Percentiles rank a stretch among this genome's conserved stretches.
Evolutionary conservation across 2,888 invertebrate genomes (phyloP).

Genomic region (Diachrysia chrysitis): DNA sequence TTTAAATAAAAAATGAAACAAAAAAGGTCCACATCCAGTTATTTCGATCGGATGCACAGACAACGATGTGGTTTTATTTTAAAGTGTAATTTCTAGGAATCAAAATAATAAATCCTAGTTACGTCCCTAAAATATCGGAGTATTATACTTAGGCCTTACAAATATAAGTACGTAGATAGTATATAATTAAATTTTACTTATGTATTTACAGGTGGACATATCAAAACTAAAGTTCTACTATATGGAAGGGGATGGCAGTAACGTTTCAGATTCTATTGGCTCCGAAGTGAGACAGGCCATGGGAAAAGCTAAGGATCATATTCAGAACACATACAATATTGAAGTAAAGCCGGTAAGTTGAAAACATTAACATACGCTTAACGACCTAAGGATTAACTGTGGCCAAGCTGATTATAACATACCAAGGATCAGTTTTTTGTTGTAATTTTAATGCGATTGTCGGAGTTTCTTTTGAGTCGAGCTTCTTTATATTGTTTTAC

Average conservation of each 20-base stretch:
- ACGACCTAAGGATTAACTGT: background rate
- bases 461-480: too few species aligned
- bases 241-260: slow-evolving; percentile 93
- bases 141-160: too few species aligned
- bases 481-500: too few species aligned
- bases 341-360: slow-evolving; percentile 89
- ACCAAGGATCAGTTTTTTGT: background rate
- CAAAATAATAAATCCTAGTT: too few species aligned
- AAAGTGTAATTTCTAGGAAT: too few species aligned
- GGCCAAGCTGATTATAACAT: background rate
- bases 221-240: slow-evolving; percentile 93
- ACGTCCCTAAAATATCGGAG: too few species aligned
- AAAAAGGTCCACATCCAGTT: too few species aligned
- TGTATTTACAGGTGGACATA: slow-evolving; percentile 86
- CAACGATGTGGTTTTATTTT: too few species aligned
- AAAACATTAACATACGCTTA: background rate
- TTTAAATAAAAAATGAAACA: too few species aligned
- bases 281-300: slow-evolving; percentile 90
- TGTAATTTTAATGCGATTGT: background rate
- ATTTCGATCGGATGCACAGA: too few species aligned
- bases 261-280: slow-evolving; percentile 90
- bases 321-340: slow-evolving; percentile 87
- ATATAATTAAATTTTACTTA: too few species aligned
- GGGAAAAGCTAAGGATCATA: slow-evolving; percentile 85
- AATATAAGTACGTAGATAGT: too few species aligned